Evolutionary conservation across 2,888 invertebrate species (phyloP).

Genomic region (Drosophila algonquin): DNA sequence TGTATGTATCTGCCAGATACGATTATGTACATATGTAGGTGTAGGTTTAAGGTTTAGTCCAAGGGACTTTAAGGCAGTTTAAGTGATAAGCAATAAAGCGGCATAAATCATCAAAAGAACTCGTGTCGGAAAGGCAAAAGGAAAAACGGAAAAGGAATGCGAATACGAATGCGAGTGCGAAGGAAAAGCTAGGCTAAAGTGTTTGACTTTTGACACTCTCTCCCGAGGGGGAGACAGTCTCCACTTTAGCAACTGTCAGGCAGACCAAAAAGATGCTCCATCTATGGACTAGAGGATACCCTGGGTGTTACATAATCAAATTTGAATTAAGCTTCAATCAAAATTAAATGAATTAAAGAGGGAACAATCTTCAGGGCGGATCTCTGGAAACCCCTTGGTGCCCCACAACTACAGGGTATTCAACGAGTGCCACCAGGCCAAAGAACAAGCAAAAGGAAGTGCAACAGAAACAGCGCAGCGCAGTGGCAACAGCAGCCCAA

Average conservation of each 20-base stretch:
- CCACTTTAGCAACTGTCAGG: constrained; percentile 22
- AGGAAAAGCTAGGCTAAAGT: constrained; percentile 44
- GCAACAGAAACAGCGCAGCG: constrained; percentile 32
- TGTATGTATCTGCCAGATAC: background rate
- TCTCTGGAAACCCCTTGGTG: background rate
- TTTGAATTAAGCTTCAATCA: background rate
- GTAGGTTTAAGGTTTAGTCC: constrained; percentile 7
- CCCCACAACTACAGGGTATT: constrained; percentile 14
- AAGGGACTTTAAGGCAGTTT: constrained; percentile 16
- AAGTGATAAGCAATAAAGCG: constrained; percentile 44
- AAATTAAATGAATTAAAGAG: background rate
- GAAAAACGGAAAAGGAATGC: constrained; percentile 14
- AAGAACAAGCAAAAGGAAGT: constrained; percentile 35
- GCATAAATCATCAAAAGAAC: constrained; percentile 56
- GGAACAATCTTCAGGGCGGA: constrained; percentile 5
- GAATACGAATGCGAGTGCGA: constrained; percentile 5
- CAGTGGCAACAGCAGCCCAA: constrained; percentile 13
- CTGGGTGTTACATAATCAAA: background rate
- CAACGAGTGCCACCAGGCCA: constrained; percentile 28
- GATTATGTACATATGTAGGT: background rate
- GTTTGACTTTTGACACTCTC: constrained; percentile 63
- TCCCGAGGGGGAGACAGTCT: constrained; percentile 20
- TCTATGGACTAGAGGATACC: constrained; percentile 6
- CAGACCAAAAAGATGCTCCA: background rate
- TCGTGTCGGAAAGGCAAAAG: constrained; percentile 10